A percentile compares a stretch with the other conserved stretches of the same genome.
Evolutionary conservation across 2,888 invertebrate genomes (phyloP).

Genomic region (Opisthograptis luteolata): DNA sequence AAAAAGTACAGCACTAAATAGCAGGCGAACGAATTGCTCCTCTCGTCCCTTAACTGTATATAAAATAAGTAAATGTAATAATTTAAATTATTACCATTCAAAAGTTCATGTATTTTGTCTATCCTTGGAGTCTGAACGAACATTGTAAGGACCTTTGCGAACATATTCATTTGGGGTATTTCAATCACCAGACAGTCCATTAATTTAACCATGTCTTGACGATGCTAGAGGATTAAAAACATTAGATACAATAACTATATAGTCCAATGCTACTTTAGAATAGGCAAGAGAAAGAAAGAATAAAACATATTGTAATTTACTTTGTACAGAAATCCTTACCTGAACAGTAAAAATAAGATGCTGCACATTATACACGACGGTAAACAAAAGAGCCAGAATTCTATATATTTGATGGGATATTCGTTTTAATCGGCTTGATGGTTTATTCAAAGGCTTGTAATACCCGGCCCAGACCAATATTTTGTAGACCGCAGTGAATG

Average conservation of each 20-base stretch:
- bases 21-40: no score
- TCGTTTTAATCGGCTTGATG: constrained; percentile 32
- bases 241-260: neutral
- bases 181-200: constrained; percentile 42
- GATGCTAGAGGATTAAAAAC: constrained; percentile 9
- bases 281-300: no score
- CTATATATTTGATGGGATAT: constrained; percentile 43
- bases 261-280: neutral
- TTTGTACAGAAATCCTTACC: constrained; percentile 33
- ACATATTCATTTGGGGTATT: constrained; percentile 45
- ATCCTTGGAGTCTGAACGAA: constrained; percentile 39
- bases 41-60: no score
- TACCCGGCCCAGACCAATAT: constrained; percentile 45
- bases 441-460: constrained; percentile 43
- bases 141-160: constrained; percentile 42
- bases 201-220: constrained; percentile 32
- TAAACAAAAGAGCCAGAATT: constrained; percentile 30
- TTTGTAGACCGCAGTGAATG: constrained; percentile 44
- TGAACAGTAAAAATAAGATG: constrained; percentile 46
- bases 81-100: constrained; percentile 38
- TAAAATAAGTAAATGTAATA: neutral
- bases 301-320: no score
- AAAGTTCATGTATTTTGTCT: constrained; percentile 41
- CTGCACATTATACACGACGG: constrained; percentile 33
- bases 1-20: no score